Base-by-base conservation (phyloP, 2,797 vertebrate genomes). In the Periophthalmus magnuspinnatus region DNA sequence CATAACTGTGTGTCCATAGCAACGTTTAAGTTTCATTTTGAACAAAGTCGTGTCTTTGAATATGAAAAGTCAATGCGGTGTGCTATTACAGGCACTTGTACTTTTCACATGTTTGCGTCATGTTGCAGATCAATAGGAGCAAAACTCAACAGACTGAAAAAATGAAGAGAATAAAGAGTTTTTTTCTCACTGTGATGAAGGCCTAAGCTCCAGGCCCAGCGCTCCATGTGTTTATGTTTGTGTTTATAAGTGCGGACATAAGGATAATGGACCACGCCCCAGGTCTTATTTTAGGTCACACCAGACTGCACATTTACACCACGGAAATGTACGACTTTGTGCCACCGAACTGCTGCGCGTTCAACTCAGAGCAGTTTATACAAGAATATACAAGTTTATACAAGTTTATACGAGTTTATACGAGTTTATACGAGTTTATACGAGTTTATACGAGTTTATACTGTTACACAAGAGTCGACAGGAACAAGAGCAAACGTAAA, bases 71-170 rank as follows among this genome's bases (percentile, higher is more conserved):
- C 55, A 70, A 81, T 63, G 63, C 45, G n/a, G 71, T 14, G 65
- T 54, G 61, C 34, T 58, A 47, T 38, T 21, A 2, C 48, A 36
- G 67, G 62, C 59, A 65, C 58, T 68, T 68, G 33, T 67, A 59
- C 58, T 76, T 78, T 67, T 79, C 70, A 81, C 55, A 76, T 72
- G 69, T 75, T 76, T 68, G 76, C 77, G 73, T 82, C 7, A 60
- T 71, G 75, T 68, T 11, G 34, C 68, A 67, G 80, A 79, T 88
- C 69, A 57, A 87, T 87, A 69, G 36, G 68, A 56, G 61, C 67
- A 10, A 67, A 19, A 77, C 75, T 81, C 62, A 77, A 68, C 65
- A 47, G 52, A 86, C 41, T 58, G 60, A 80, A 67, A 70, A 34
- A 60, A 60, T 61, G 52, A 71, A 38, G 47, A 75, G 76, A 68